Conservation (phyloP, 1,140 invertebrate genomes). For the Limonius californicus region DNA sequence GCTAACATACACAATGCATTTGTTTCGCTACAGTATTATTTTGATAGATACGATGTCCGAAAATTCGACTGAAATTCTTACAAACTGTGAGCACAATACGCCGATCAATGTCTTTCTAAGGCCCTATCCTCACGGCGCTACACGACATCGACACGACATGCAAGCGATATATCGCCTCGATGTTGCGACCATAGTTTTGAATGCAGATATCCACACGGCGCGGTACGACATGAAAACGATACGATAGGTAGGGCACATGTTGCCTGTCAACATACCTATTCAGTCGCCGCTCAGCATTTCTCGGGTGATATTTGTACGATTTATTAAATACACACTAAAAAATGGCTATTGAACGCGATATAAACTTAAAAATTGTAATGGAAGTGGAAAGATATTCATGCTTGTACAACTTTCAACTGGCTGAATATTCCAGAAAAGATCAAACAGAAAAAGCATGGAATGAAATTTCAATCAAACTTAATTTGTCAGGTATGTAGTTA, state of each 20-base stretch:
- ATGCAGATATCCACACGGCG: background rate
- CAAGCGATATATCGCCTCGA: background rate
- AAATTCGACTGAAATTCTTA: too few species aligned
- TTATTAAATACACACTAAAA: too few species aligned
- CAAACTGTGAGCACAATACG: too few species aligned
- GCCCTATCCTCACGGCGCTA: too few species aligned
- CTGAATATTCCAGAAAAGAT: constrained; percentile 6
- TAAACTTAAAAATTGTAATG: background rate
- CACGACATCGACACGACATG: background rate
- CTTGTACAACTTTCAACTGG: background rate
- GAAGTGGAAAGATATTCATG: background rate
- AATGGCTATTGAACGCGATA: background rate
- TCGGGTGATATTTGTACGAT: background rate
- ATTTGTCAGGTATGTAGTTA: background rate
- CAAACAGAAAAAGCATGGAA: background rate
- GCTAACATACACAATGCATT: too few species aligned
- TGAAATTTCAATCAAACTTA: background rate
- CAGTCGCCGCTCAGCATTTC: background rate
- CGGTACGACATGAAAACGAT: background rate
- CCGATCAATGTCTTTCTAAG: too few species aligned
- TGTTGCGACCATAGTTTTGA: background rate
- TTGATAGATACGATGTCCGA: too few species aligned
- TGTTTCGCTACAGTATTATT: too few species aligned
- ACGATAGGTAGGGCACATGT: background rate
- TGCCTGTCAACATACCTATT: background rate